Base-by-base conservation (phyloP, 2,797 vertebrate genomes). In the Phrynocephalus forsythii region DNA sequence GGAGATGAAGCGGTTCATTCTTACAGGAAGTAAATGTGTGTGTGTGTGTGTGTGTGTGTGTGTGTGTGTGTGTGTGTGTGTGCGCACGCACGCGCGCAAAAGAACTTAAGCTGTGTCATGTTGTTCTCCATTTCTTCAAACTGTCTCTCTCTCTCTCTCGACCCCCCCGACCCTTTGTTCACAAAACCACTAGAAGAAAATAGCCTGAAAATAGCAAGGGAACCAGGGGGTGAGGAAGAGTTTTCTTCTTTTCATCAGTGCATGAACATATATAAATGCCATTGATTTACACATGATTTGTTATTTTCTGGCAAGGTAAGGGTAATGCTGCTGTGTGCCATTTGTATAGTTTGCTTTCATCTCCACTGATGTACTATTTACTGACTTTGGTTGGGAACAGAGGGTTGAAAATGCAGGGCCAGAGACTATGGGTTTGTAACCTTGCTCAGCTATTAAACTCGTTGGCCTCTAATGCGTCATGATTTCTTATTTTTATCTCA, bases 291-390 rank as follows among this genome's bases (percentile, higher is more conserved):
- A 56, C 52, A 18, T 6, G 18, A 6, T 56, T 18, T n/a, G 44
- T 71, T 52, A 24, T 69, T 84, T 24, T 5, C 28, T 9, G n/a
- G 18, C 73, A 67, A 26, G 20, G 20, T 33, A 67, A 13, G 44
- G 73, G 28, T 22, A 63, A 76, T 6, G 24, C 5, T 28, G 5
- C 13, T 84, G 0, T 20, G 52, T 52, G 52, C 52, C 52, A 52
- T 52, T 52, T 52, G 52, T 13, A 56, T 56, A 56, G 1, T 56
- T 56, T 56, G 52, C 82, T 92, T 93, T 90, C 2, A 9, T 90
- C 28, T 75, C 22, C 0, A 0, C 77, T 6, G 0, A 7, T 82
- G 6, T 30, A 3, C 18, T 38, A 30, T 77, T 85, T 85, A 24
- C 26, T 50, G 9, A 50, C 67, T 77, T 63, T 52, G 33, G 44